Conservation (phyloP, 2,888 invertebrate genomes). For the Drosophila paranaensis region DNA sequence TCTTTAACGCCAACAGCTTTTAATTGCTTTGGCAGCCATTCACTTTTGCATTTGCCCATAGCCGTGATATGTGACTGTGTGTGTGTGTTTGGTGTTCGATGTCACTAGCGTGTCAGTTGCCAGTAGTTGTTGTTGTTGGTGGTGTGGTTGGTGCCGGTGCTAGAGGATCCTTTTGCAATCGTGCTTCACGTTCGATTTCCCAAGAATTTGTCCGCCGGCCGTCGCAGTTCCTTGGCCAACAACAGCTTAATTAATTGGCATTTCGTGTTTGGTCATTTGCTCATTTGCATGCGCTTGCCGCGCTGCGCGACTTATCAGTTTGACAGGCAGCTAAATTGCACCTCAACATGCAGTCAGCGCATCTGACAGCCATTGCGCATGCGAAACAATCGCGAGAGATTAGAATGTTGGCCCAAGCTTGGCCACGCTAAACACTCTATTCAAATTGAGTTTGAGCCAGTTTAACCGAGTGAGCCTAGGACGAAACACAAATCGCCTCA, state of each 20-base stretch:
- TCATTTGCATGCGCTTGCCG: slow-evolving; percentile 53
- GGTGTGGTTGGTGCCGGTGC: background rate
- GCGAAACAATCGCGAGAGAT: too few species aligned
- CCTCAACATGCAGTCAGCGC: slow-evolving; percentile 27
- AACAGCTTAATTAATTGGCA: slow-evolving; percentile 58
- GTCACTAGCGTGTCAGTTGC: slow-evolving; percentile 28
- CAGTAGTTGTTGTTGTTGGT: slow-evolving; percentile 8
- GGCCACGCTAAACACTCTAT: background rate
- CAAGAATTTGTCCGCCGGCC: slow-evolving; percentile 44
- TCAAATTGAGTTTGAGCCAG: background rate
- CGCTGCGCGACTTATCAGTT: slow-evolving; percentile 35
- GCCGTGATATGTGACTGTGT: slow-evolving; percentile 4
- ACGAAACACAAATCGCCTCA: background rate
- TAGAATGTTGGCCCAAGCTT: too few species aligned
- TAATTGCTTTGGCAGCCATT: slow-evolving; percentile 68
- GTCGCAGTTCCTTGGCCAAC: slow-evolving; percentile 37
- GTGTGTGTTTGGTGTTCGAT: slow-evolving; percentile 23
- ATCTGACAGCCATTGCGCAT: slow-evolving; percentile 1
- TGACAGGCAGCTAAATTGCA: slow-evolving; percentile 46
- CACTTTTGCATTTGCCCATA: slow-evolving; percentile 50
- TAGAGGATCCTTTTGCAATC: slow-evolving; percentile 71
- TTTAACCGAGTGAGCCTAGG: too few species aligned
- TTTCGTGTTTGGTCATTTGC: slow-evolving; percentile 41
- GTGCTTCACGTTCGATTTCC: slow-evolving; percentile 51
- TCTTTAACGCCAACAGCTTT: slow-evolving; percentile 44